A percentile compares a stretch with the other conserved stretches of the same genome.
Conservation (phyloP, 2,797 vertebrate genomes). For the Peromyscus melanophrys region DNA sequence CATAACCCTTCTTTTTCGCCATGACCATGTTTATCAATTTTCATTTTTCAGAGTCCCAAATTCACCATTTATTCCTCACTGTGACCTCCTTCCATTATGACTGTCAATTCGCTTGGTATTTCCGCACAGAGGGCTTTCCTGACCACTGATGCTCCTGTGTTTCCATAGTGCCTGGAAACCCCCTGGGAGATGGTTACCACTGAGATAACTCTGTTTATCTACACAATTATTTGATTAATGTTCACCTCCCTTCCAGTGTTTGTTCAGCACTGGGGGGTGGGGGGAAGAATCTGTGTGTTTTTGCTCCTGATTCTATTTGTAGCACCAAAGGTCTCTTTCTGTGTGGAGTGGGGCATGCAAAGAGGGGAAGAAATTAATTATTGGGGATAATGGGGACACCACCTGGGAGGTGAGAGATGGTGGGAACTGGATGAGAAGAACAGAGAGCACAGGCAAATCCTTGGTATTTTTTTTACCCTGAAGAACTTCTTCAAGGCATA, state of each 20-base stretch:
- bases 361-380: not conserved
- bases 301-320: not conserved
- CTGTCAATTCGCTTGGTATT: not conserved
- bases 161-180: not conserved
- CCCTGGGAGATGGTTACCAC: not conserved
- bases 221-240: not conserved
- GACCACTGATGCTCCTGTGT: no score
- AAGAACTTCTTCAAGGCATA: not conserved
- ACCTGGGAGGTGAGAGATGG: not conserved
- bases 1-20: not conserved
- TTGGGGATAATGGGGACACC: not conserved
- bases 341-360: not conserved
- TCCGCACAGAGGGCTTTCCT: not conserved
- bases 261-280: not conserved
- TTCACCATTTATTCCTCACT: not conserved
- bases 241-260: not conserved
- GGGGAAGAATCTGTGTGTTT: not conserved
- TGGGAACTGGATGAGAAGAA: not conserved
- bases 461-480: not conserved
- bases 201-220: not conserved
- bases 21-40: not conserved
- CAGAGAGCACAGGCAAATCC: not conserved
- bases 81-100: not conserved
- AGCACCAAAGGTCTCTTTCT: not conserved
- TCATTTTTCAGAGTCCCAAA: not conserved